A percentile compares a stretch with the other conserved stretches of the same genome.
Evolutionary conservation across 2,113 vertebrate genomes (phyloP).

Genomic region (Cepphus grylle): DNA sequence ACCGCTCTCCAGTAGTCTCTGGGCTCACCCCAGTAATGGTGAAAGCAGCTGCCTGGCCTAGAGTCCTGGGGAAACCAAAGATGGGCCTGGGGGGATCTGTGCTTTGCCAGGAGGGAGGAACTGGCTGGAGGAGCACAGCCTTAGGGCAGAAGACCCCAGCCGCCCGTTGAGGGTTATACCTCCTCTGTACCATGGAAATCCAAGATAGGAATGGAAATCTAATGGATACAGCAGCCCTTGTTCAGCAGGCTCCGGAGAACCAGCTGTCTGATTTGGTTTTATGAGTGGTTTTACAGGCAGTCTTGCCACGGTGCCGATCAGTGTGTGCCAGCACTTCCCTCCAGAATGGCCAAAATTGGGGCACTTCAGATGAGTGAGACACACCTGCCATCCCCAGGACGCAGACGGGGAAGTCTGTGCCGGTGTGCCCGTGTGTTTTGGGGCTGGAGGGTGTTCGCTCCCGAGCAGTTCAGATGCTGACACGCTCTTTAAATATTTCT

Average conservation of each 20-base stretch:
- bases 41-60: neutral
- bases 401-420: neutral
- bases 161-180: neutral
- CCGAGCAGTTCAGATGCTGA: neutral
- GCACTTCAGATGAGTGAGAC: neutral
- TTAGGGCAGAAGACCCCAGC: neutral
- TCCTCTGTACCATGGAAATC: neutral
- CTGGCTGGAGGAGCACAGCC: neutral
- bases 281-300: neutral
- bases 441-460: neutral
- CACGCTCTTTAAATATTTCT: neutral
- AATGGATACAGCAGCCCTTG: neutral
- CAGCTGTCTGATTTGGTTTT: neutral
- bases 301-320: neutral
- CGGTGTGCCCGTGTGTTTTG: neutral
- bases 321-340: neutral
- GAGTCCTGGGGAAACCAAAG: neutral
- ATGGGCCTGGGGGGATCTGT: neutral
- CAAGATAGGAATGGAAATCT: conserved; percentile 18
- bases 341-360: neutral
- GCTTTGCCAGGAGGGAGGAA: neutral
- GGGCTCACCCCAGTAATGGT: neutral
- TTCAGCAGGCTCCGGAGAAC: neutral
- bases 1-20: neutral
- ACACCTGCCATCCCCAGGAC: neutral